Evolutionary conservation across 2,797 vertebrate species (phyloP), one percentile per base, ranked within the genome.

Genomic region (Sphaeramia orbicularis): DNA sequence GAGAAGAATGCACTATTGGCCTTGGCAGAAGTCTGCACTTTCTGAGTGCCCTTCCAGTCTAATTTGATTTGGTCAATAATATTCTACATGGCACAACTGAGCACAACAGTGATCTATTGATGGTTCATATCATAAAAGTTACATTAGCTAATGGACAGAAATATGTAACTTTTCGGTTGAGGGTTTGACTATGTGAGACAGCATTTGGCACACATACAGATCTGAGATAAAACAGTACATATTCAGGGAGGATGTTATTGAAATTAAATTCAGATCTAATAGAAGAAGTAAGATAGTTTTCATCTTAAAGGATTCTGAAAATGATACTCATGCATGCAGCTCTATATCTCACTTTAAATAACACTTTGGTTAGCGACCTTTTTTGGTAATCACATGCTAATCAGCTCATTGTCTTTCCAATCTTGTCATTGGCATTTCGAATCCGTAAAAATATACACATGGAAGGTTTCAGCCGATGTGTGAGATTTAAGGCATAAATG

Each of bases 401-500:
- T 86, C 57, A 71, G 27, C 65, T 80, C 65, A 81, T 81, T 77
- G 62, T 77, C 64, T 80, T 85, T 65, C 73, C 53, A 6, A 6
- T 77, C 61, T 74, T 69, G 72, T 76, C 67, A 69, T 14, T 79
- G 75, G 32, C 67, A 57, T 86, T 88, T 86, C 51, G 41, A 37
- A 76, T 59, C 50, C 19, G 59, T 18, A 24, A 57, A 52, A 72
- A 36, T 60, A 35, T 21, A 60, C 66, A 79, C 68, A 49, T 19
- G 37, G 49, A 52, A 52, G 60, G 36, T 52, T 71, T 77, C 77
- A 66, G 72, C 65, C 72, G 69, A 71, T 54, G 61, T 79, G 62
- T 51, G 68, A 60, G 57, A 69, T 74, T 73, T 69, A 45, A 66
- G 69, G 42, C 57, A 61, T 52, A 41, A 68, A 62, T 57, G 59